Base-by-base conservation (phyloP, 92 coral and sea anemone species). In the Paragorgia papillata region DNA sequence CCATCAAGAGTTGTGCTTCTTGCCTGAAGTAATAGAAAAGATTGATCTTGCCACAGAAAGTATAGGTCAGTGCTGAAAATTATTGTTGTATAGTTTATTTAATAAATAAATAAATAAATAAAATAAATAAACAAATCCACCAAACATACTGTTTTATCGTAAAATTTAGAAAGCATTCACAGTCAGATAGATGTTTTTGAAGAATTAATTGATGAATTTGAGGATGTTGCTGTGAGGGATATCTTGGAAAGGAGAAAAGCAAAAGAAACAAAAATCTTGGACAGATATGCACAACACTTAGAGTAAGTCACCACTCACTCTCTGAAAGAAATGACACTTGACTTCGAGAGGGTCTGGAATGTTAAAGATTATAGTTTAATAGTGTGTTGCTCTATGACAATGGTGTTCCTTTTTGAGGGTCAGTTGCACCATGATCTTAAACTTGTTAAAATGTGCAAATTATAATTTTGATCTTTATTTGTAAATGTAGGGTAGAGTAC, bases 111-210 rank as follows among this genome's bases (percentile, higher is more conserved):
- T n/a, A n/a, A n/a, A n/a, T n/a, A n/a, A n/a, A n/a, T n/a, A n/a
- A n/a, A n/a, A n/a, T n/a, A n/a, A n/a, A n/a, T n/a, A n/a, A n/a
- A n/a, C n/a, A n/a, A n/a, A n/a, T n/a, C n/a, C n/a, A n/a, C n/a
- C n/a, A n/a, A n/a, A n/a, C n/a, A n/a, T n/a, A n/a, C n/a, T 46
- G 2, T 6, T 46, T 46, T 46, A 46, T 46, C 15, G 12, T 46
- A 6, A 46, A 59, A 43, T 53, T 0, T 74, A 94, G 98, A 85
- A 70, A 89, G 89, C 57, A 91, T 94, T 73, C 92, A 91, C 22
- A 86, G 89, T 67, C 98, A 95, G 77, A 75, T 93, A 29, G 96
- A 95, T 53, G 96, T 91, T 26, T 51, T 95, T 50, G 98, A 95
- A 62, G 89, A 81, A 34, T 83, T 91, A 56, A 74, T 95, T 84